Evolutionary conservation across 2,888 invertebrate species (phyloP).

Genomic region (Sarcophaga subvicina): DNA sequence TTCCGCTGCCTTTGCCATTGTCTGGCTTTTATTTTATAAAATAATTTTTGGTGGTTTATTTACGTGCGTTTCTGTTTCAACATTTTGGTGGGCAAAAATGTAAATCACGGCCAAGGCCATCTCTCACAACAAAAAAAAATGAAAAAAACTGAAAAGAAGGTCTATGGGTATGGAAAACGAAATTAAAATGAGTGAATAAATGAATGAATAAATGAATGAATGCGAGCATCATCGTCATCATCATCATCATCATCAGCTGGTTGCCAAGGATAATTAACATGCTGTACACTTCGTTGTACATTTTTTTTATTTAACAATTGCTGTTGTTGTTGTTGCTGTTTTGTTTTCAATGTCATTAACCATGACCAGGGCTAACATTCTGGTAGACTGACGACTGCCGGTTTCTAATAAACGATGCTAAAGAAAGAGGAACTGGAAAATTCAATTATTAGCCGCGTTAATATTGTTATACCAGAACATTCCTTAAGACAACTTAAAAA

Average conservation of each 20-base stretch:
- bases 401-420: too few relatives aligned
- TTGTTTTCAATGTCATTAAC: conserved; percentile 29
- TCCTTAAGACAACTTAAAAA: too few relatives aligned
- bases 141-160: background rate
- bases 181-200: conserved; percentile 31
- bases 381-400: background rate
- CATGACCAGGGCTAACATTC: conserved; percentile 63
- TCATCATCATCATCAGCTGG: conserved; percentile 27
- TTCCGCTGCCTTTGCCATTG: background rate
- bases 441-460: too few relatives aligned
- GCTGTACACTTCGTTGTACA: background rate
- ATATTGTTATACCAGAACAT: too few relatives aligned
- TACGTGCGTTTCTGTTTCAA: conserved; percentile 31
- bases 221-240: conserved; percentile 37
- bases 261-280: conserved; percentile 66
- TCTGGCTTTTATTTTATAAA: conserved; percentile 40
- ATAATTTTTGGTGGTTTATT: conserved; percentile 67
- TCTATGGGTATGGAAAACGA: conserved; percentile 24
- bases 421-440: background rate
- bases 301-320: conserved; percentile 11
- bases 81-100: conserved; percentile 56
- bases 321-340: background rate
- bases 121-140: background rate
- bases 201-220: conserved; percentile 47
- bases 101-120: conserved; percentile 70